A percentile compares a stretch with the other conserved stretches of the same genome.
phyloP scores from a whole-genome alignment of 1,140 invertebrate genomes.

The Argopecten irradians region DNA sequence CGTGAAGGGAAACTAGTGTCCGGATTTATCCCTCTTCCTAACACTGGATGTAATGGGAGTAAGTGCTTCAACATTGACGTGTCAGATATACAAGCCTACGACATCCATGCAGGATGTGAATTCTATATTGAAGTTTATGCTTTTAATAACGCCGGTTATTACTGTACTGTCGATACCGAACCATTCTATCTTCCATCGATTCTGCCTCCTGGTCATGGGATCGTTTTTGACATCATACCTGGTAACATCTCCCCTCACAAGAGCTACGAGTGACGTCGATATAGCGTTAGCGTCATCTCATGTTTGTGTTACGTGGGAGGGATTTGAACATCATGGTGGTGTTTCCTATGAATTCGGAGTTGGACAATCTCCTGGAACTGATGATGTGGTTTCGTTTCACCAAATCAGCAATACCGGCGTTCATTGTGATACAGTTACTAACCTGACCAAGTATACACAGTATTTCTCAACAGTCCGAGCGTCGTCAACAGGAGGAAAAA shows the following conservation, averaged over 20 bases:
- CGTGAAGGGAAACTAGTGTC: background rate
- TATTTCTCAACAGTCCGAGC: background rate
- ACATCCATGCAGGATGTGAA: constrained; percentile 25
- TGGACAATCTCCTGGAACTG: constrained; percentile 40
- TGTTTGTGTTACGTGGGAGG: constrained; percentile 54
- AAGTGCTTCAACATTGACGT: constrained; percentile 46
- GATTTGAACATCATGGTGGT: constrained; percentile 53
- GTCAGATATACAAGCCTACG: constrained; percentile 31
- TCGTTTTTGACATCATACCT: constrained; percentile 48
- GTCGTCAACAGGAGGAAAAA: background rate
- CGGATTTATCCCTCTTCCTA: background rate
- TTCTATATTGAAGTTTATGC: constrained; percentile 45
- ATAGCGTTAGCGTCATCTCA: constrained; percentile 31
- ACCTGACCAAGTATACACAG: background rate
- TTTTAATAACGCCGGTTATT: constrained; percentile 57
- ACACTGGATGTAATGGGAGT: background rate
- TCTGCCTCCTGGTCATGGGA: constrained; percentile 45
- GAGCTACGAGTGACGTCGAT: constrained; percentile 49
- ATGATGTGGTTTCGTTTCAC: constrained; percentile 45
- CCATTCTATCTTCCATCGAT: constrained; percentile 47
- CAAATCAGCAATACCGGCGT: background rate
- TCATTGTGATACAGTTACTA: background rate
- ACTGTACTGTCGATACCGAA: constrained; percentile 29
- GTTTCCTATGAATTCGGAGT: constrained; percentile 48
- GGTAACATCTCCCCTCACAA: background rate